Conservation (phyloP, 2,888 invertebrate species). For the Ceratothoa steindachneri region DNA sequence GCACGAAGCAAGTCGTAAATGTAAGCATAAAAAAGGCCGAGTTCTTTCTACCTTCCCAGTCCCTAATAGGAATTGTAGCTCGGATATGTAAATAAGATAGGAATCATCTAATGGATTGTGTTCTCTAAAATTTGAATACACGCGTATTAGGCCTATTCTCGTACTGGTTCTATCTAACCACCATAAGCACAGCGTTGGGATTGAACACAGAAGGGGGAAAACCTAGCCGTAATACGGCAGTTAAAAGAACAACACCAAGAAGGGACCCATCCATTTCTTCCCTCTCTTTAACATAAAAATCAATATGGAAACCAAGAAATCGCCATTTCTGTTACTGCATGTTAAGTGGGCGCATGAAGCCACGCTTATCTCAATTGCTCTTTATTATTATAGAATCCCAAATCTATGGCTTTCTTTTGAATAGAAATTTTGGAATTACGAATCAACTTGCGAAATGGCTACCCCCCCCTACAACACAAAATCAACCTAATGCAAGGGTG, state of each 20-base stretch:
- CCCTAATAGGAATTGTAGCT: not conserved
- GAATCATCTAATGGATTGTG: conserved; percentile 39
- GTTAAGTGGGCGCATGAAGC: conserved; percentile 8
- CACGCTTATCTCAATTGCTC: conserved; percentile 5
- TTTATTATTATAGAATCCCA: conserved; percentile 6
- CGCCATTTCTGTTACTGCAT: conserved; percentile 11
- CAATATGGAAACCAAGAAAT: conserved; percentile 9
- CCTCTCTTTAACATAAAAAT: conserved; percentile 7
- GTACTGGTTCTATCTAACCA: not conserved
- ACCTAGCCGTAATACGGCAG: conserved; percentile 1
- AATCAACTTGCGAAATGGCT: too few relatives aligned
- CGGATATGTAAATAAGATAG: conserved; percentile 26
- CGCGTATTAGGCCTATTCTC: conserved; percentile 32
- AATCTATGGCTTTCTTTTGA: conserved; percentile 10
- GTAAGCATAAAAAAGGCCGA: not conserved
- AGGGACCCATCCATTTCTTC: not conserved
- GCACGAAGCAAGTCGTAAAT: not conserved
- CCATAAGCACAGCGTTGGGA: conserved; percentile 8
- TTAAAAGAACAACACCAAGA: conserved; percentile 1
- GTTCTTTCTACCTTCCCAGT: not conserved
- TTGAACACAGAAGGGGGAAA: not conserved
- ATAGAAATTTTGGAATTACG: conserved; percentile 10
- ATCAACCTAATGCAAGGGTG: not conserved
- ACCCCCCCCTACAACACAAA: too few relatives aligned
- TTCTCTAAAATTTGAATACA: conserved; percentile 40